These are phyloP conservation scores for Pelagia noctiluca DNA, from an alignment of 30 jellyfish, hydroid and myxozoan species.

Conservation along the genomic window DNA sequence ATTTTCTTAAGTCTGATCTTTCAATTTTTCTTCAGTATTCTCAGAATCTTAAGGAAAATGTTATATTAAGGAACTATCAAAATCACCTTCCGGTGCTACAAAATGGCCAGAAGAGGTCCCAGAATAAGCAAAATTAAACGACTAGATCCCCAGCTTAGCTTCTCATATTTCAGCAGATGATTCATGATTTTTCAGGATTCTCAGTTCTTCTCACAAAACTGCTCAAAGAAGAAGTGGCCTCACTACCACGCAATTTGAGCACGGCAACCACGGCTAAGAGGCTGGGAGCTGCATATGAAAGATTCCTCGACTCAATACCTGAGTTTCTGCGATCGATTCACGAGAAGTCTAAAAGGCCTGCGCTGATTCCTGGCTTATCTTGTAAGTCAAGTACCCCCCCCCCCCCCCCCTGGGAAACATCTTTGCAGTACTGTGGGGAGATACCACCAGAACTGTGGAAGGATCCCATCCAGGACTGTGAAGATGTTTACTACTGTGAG, in stretches of 20 bases:
- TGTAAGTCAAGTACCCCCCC: slow-evolving; percentile 48
- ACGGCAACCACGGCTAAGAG: slow-evolving; percentile 47
- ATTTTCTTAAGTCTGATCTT: too few species aligned
- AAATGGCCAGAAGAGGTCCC: too few species aligned
- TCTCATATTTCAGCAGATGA: neutral
- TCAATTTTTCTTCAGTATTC: too few species aligned
- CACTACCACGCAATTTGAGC: slow-evolving; percentile 88
- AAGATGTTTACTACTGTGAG: too few species aligned
- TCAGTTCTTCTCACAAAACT: slow-evolving; percentile 52
- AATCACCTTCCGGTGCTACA: too few species aligned
- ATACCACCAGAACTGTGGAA: too few species aligned
- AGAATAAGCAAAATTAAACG: too few species aligned
- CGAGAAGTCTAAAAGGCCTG: slow-evolving; percentile 72
- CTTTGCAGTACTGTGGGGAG: too few species aligned
- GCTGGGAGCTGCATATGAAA: slow-evolving; percentile 46
- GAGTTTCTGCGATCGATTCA: slow-evolving; percentile 51
- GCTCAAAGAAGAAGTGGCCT: slow-evolving; percentile 74
- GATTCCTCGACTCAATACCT: slow-evolving; percentile 59
- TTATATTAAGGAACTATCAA: too few species aligned
- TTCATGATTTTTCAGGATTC: slow-evolving; percentile 53
- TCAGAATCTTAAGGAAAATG: too few species aligned
- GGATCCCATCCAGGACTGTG: too few species aligned
- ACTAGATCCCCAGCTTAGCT: neutral
- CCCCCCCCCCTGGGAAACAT: too few species aligned
- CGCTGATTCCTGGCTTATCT: slow-evolving; percentile 83